Percentiles rank a stretch among this genome's conserved stretches.
These are phyloP conservation scores for Whitmania pigra DNA, from an alignment of 1,140 invertebrate species.

Conservation along the genomic window DNA sequence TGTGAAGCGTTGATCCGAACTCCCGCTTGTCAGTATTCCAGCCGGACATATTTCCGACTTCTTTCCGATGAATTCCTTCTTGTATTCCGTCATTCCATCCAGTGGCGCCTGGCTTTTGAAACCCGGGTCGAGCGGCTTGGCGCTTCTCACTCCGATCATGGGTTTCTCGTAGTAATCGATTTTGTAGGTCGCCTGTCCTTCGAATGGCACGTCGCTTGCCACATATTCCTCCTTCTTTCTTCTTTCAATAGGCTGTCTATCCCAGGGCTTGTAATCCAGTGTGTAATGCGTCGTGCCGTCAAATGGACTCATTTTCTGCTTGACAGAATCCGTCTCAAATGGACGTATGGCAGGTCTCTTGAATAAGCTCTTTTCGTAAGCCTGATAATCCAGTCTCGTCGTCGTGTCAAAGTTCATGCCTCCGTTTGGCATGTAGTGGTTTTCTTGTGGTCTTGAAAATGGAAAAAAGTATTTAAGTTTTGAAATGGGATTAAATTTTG, in stretches of 20 bases:
- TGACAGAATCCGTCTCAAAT: conserved; percentile 29
- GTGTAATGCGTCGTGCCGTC: conserved; percentile 40
- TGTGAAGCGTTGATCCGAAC: conserved; percentile 27
- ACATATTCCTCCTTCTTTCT: conserved; percentile 33
- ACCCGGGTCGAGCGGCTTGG: conserved; percentile 32
- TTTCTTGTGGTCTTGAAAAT: conserved; percentile 22
- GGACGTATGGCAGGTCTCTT: conserved; percentile 18
- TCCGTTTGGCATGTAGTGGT: conserved; percentile 30
- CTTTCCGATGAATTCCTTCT: conserved; percentile 38
- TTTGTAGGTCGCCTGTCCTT: conserved; percentile 38
- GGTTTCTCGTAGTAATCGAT: conserved; percentile 35
- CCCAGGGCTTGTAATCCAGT: conserved; percentile 39
- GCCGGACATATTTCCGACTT: conserved; percentile 35
- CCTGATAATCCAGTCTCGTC: conserved; percentile 29
- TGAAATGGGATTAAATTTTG: too few relatives aligned
- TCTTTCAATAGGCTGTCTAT: conserved; percentile 24
- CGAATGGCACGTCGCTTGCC: conserved; percentile 38
- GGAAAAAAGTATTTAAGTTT: too few relatives aligned
- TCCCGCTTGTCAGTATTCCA: conserved; percentile 29
- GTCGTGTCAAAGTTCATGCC: conserved; percentile 34
- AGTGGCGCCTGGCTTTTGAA: conserved; percentile 33
- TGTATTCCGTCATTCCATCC: conserved; percentile 39
- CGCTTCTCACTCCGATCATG: conserved; percentile 27
- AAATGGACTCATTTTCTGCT: conserved; percentile 30
- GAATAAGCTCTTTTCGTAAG: conserved; percentile 28